A percentile compares a stretch with the other conserved stretches of the same genome.
These are phyloP conservation scores for Colletes latitarsis DNA, from an alignment of 1,140 invertebrate species.

Conservation along the genomic window DNA sequence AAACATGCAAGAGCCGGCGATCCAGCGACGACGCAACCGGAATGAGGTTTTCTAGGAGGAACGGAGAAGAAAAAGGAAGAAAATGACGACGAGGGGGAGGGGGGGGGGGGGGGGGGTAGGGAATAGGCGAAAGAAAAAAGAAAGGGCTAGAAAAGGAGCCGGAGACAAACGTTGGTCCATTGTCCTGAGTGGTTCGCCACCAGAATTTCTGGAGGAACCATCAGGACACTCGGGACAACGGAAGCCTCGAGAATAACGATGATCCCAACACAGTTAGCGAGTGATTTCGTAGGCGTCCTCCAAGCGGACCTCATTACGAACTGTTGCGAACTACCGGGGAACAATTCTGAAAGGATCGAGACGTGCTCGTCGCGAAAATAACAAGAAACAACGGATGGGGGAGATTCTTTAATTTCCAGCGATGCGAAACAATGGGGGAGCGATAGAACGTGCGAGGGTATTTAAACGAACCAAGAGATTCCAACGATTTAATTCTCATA, in stretches of 20 bases:
- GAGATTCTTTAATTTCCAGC: not conserved
- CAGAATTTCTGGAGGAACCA: slow-evolving; percentile 21
- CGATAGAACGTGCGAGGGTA: not conserved
- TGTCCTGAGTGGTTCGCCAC: slow-evolving; percentile 26
- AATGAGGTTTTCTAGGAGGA: not conserved
- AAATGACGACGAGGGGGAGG: not conserved
- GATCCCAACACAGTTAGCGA: slow-evolving; percentile 28
- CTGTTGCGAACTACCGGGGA: not conserved
- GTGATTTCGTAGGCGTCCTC: slow-evolving; percentile 26
- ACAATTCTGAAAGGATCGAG: slow-evolving; percentile 19
- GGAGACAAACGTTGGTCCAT: slow-evolving; percentile 18
- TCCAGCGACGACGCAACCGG: not conserved
- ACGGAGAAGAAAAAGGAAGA: not conserved
- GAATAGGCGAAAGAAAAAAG: not conserved
- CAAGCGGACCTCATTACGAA: slow-evolving; percentile 32
- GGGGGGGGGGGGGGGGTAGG: not conserved
- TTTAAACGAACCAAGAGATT: too few relatives aligned
- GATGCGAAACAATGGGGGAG: not conserved
- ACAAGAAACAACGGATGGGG: not conserved
- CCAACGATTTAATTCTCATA: too few relatives aligned
- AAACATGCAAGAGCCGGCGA: slow-evolving; percentile 14
- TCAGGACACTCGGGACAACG: not conserved
- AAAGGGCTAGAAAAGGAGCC: not conserved
- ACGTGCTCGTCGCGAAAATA: not conserved
- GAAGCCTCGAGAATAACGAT: slow-evolving; percentile 33